These are phyloP conservation scores for Zaprionus davidi DNA, from an alignment of 1,140 invertebrate genomes.

Conservation along the genomic window DNA sequence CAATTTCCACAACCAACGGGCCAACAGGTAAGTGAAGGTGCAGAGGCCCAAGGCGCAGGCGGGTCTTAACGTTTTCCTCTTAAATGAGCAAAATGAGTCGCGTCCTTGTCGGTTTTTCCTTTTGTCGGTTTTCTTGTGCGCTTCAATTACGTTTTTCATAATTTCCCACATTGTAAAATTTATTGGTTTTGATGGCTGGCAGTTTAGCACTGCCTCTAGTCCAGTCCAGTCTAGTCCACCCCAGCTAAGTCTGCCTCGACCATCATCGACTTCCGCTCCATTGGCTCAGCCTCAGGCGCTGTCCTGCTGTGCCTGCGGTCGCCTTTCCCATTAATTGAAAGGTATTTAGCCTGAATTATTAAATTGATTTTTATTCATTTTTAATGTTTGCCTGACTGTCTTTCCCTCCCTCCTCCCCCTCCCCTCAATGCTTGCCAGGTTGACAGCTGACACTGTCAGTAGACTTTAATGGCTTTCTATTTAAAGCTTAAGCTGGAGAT, in stretches of 20 bases:
- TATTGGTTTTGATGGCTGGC: conserved; percentile 66
- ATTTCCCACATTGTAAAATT: conserved; percentile 77
- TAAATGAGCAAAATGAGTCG: conserved; percentile 41
- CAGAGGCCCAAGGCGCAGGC: neutral
- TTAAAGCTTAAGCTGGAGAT: conserved; percentile 56
- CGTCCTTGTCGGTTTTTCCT: conserved; percentile 3
- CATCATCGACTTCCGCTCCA: conserved; percentile 67
- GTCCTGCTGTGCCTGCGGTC: conserved; percentile 59
- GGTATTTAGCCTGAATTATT: conserved; percentile 78
- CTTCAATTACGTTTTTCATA: conserved; percentile 81
- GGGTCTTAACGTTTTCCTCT: conserved; percentile 18
- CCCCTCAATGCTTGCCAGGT: conserved; percentile 3
- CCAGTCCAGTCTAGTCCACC: neutral
- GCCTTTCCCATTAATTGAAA: conserved; percentile 65
- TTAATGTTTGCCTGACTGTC: conserved; percentile 44
- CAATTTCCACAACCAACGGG: conserved; percentile 10
- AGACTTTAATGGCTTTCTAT: conserved; percentile 51
- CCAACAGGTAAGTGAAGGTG: neutral
- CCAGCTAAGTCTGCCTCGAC: neutral
- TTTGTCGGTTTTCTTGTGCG: conserved; percentile 16
- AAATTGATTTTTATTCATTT: conserved; percentile 80
- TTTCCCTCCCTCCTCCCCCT: conserved; percentile 21
- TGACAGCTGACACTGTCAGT: conserved; percentile 43
- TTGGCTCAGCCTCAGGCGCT: conserved; percentile 52
- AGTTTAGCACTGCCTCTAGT: conserved; percentile 24